These are phyloP conservation scores for Diaphora mendica DNA, from an alignment of 2,888 invertebrate genomes.

Conservation along the genomic window DNA sequence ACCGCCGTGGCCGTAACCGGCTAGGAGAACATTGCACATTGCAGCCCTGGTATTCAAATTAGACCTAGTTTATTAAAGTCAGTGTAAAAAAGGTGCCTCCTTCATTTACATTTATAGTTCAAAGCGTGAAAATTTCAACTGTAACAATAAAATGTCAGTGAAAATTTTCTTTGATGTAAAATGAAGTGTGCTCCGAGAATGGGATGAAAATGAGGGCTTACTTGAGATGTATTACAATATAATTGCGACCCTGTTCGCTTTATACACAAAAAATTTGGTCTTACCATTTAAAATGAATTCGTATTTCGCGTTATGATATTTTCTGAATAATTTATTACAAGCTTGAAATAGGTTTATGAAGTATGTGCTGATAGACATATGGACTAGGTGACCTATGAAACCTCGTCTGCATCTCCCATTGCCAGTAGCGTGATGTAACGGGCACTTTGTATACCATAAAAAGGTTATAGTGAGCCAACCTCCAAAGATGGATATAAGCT, in stretches of 20 bases:
- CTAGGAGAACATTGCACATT: no score
- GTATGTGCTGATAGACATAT: no score
- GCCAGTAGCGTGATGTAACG: no score
- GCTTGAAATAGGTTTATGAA: neutral
- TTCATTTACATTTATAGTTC: neutral
- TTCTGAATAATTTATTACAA: neutral
- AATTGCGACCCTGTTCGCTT: neutral
- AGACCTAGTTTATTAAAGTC: no score
- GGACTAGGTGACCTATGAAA: no score
- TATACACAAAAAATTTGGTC: neutral
- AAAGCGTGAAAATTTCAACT: neutral
- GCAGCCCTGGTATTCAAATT: no score
- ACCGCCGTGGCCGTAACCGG: no score
- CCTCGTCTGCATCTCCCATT: no score
- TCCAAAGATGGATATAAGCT: no score
- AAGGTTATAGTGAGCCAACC: no score
- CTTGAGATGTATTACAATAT: neutral
- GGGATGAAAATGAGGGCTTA: neutral
- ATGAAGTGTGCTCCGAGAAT: neutral
- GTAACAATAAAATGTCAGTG: neutral
- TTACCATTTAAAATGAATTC: neutral
- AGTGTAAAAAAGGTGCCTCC: neutral
- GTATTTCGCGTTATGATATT: neutral
- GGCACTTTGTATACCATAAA: no score
- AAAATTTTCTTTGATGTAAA: neutral